phyloP scores from a whole-genome alignment of 2,888 invertebrate species.

The Agrotis clavis region DNA sequence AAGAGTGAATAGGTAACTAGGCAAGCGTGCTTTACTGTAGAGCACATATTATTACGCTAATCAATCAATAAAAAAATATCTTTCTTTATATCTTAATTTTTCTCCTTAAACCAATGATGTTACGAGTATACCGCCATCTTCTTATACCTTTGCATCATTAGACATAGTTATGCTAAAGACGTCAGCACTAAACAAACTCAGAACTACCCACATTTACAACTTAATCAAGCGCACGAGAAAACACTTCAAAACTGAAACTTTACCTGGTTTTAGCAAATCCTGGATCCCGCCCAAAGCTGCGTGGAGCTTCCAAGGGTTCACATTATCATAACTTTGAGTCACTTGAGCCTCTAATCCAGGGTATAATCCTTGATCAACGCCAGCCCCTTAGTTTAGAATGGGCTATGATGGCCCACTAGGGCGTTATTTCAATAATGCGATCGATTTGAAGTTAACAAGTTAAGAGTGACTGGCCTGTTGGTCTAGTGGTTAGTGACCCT shows the following conservation, averaged over 20 bases:
- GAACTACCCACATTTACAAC: slow-evolving; percentile 39
- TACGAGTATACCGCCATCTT: neutral
- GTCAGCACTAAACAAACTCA: slow-evolving; percentile 3
- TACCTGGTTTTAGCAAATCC: slow-evolving; percentile 72
- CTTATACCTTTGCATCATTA: neutral
- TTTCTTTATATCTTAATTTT: neutral
- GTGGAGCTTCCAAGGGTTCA: slow-evolving; percentile 73
- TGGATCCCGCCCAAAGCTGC: slow-evolving; percentile 67
- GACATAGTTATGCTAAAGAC: neutral
- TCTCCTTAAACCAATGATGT: neutral
- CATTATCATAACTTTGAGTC: slow-evolving; percentile 89
- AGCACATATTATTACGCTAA: neutral
- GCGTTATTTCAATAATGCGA: slow-evolving; percentile 63
- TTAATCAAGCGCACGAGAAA: slow-evolving; percentile 59
- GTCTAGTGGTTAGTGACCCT: no score
- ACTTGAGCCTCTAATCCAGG: slow-evolving; percentile 77
- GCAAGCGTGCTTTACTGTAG: neutral
- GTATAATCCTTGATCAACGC: slow-evolving; percentile 79
- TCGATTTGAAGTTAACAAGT: slow-evolving; percentile 54
- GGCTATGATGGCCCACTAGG: slow-evolving; percentile 32
- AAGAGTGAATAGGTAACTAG: no score
- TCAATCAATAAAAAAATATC: no score
- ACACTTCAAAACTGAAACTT: slow-evolving; percentile 58
- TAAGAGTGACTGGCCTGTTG: no score
- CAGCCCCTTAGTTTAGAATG: slow-evolving; percentile 41